phyloP scores from a whole-genome alignment of 2,113 vertebrate genomes.

The Atrichornis clamosus region DNA sequence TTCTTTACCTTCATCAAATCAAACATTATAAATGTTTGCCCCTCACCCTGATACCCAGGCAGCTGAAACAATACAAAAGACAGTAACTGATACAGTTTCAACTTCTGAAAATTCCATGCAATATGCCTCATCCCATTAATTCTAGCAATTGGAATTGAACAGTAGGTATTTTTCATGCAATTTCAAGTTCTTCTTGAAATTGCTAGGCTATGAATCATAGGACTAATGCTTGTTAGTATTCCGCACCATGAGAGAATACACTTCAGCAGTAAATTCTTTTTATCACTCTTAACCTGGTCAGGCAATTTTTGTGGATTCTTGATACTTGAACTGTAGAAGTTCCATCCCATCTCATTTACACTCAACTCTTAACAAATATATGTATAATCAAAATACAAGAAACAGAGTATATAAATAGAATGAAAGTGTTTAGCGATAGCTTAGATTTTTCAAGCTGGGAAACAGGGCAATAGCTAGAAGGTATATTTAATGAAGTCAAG shows the following conservation, averaged over 20 bases:
- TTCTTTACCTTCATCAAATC: neutral
- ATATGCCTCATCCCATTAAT: neutral
- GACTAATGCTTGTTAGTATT: neutral
- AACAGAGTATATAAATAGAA: neutral
- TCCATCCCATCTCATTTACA: neutral
- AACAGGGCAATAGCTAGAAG: neutral
- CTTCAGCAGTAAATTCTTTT: neutral
- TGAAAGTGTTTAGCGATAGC: neutral
- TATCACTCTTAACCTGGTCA: neutral
- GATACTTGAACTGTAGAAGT: neutral
- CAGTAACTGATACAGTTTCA: neutral
- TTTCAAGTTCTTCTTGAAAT: neutral
- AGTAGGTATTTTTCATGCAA: neutral
- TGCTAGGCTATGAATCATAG: neutral
- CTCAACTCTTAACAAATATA: neutral
- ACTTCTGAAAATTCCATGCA: neutral
- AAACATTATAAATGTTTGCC: neutral
- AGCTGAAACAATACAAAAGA: neutral
- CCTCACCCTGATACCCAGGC: neutral
- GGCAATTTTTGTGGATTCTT: neutral
- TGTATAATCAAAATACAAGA: neutral
- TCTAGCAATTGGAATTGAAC: neutral
- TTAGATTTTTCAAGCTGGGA: neutral
- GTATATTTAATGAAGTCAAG: neutral
- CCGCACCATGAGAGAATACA: neutral